Evolutionary conservation across 2,888 invertebrate species (phyloP), one percentile per base, ranked within the genome.

Genomic region (Ctenicera cuprea): DNA sequence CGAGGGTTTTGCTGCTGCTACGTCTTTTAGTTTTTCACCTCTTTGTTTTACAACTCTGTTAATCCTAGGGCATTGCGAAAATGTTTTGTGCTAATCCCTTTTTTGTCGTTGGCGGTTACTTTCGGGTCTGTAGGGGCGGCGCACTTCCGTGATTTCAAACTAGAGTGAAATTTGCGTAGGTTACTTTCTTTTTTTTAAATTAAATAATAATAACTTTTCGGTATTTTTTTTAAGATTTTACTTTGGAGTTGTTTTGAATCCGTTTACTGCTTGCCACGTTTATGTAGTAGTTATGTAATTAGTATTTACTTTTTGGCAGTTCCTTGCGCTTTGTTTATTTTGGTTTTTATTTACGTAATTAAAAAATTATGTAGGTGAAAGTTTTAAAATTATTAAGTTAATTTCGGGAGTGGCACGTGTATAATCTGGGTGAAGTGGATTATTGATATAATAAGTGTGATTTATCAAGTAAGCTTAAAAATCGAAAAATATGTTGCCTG

Each of bases 1-100:
- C 72, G 73, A 57, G 73, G 77, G 48, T 73, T n/a, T 59, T 62
- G 63, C 38, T 38, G 57, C 61, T 52, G n/a, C 20, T 54, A 62
- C 66, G 71, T 59, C 18, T 50, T 64, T 16, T 52, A 37, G 20
- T 57, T 67, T 48, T 30, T 26, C 12, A 2, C 37, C 41, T 22
- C 30, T 41, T 61, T 61, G 61, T 61, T 41, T 37, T 20, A 1
- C 11, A 33, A 26, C 12, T 67, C n/a, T 14, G n/a, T n/a, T 41
- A 66, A 52, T 50, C 14, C 38, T 37, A 66, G 12, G 22, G 38
- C 52, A 50, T 72, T 57, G 69, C 69, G 20, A 74, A 68, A 63
- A 73, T 70, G 66, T 50, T 37, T 22, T 22, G 64, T 66, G 54
- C 37, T 57, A 22, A 22, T 45, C 22, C 30, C 38, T 69, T 70